Conservation (phyloP, 2,888 invertebrate species). For the Drosophila fungiperda region DNA sequence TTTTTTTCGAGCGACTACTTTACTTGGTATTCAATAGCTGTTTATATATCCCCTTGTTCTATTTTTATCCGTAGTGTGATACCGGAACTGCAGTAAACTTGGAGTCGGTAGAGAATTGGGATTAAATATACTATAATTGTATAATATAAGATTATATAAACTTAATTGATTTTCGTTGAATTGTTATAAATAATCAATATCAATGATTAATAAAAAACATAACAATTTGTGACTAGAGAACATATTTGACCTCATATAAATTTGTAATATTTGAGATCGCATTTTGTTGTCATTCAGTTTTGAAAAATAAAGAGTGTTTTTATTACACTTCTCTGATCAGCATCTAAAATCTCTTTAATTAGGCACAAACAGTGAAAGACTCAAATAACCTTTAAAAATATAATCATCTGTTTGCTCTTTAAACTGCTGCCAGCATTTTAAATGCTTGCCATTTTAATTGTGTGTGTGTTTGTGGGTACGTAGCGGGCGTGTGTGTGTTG, state of each 20-base stretch:
- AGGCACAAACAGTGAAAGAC: not conserved
- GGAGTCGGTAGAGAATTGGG: constrained; percentile 74
- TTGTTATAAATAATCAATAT: not conserved
- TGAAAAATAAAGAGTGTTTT: not conserved
- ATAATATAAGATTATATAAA: not conserved
- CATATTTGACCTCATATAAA: not conserved
- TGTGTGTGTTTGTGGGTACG: constrained; percentile 8
- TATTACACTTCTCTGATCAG: not conserved
- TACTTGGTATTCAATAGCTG: not conserved
- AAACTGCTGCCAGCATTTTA: constrained; percentile 6
- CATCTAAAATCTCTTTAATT: not conserved
- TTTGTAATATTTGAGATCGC: not conserved
- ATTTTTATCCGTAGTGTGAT: not conserved
- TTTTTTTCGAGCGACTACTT: not conserved
- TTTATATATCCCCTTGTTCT: constrained; percentile 11
- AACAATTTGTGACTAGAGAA: not conserved
- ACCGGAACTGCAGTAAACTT: constrained; percentile 47
- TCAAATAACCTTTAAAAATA: constrained; percentile 9
- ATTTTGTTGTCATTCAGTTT: not conserved
- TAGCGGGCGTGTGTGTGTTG: not conserved
- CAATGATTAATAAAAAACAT: not conserved
- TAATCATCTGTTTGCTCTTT: constrained; percentile 52
- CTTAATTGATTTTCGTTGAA: not conserved
- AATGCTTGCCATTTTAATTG: constrained; percentile 25
- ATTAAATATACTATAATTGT: constrained; percentile 9